Percentiles rank a stretch among this genome's conserved stretches.
These are phyloP conservation scores for Sternotherus odoratus DNA, from an alignment of 2,797 vertebrate genomes.

Conservation along the genomic window DNA sequence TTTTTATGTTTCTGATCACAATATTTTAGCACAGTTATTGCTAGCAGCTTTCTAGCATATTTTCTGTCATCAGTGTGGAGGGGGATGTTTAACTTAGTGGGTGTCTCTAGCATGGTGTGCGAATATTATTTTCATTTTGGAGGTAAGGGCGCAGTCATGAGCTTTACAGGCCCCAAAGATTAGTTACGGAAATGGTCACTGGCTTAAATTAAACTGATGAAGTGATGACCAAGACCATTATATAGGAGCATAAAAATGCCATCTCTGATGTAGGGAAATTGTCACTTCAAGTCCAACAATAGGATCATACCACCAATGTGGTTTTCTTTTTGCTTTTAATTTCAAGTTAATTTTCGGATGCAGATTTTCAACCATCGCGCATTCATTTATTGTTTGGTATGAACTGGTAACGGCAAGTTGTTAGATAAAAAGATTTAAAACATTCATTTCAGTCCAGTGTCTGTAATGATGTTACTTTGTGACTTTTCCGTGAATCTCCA, in stretches of 20 bases:
- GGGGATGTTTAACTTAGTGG: not conserved
- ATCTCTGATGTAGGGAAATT: not conserved
- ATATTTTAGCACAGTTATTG: not conserved
- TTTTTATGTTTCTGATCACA: not conserved
- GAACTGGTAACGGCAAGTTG: not conserved
- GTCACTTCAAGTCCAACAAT: not conserved
- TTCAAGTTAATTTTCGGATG: not conserved
- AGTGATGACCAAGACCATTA: not conserved
- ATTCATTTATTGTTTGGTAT: not conserved
- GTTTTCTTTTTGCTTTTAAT: not conserved
- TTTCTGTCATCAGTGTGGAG: not conserved
- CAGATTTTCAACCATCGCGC: not conserved
- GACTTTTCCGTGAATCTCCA: not conserved
- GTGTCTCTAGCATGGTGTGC: accelerated
- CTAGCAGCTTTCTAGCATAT: not conserved
- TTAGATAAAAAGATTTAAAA: not conserved
- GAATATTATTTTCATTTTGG: not conserved
- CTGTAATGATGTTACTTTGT: not conserved
- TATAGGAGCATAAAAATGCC: not conserved
- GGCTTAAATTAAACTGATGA: not conserved
- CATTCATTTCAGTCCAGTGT: not conserved
- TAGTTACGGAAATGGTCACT: not conserved
- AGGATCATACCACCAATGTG: not conserved
- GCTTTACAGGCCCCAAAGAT: not conserved
- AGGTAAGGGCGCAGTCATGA: not conserved